Evolutionary conservation across 2,888 invertebrate genomes (phyloP).

Genomic region (Chalcis sispes): DNA sequence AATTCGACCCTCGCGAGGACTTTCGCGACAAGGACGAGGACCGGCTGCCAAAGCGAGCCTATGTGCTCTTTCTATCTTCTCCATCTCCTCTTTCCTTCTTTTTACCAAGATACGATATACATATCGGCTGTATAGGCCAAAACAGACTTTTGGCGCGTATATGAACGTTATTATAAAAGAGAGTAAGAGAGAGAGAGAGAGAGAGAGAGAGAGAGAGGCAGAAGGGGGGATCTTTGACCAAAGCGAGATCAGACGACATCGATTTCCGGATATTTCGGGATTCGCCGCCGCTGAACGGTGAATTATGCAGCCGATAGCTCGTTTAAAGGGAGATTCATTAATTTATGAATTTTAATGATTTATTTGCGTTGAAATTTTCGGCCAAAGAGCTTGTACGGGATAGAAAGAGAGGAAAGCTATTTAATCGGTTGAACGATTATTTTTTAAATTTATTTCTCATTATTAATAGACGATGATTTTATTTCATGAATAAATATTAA

Average conservation of each 20-base stretch:
- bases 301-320: constrained; percentile 34
- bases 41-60: constrained; percentile 68
- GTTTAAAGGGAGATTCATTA: constrained; percentile 29
- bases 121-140: constrained; percentile 21
- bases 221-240: no score
- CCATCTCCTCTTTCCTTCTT: constrained; percentile 11
- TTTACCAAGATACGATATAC: background rate
- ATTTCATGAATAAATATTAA: no score
- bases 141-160: constrained; percentile 31
- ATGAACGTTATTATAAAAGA: constrained; percentile 6
- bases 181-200: background rate
- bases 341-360: constrained; percentile 50
- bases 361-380: constrained; percentile 1
- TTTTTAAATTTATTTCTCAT: no score
- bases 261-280: constrained; percentile 52
- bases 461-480: no score
- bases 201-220: constrained; percentile 5
- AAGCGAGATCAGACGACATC: no score
- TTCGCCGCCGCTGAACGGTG: constrained; percentile 7
- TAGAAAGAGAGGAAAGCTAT: no score
- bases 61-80: background rate
- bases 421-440: no score
- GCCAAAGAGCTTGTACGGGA: background rate
- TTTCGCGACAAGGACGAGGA: constrained; percentile 65
- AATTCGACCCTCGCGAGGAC: constrained; percentile 40